Evolutionary conservation across 2,113 vertebrate genomes (phyloP), one percentile per base, ranked within the genome.

Genomic region (Rynchops niger): DNA sequence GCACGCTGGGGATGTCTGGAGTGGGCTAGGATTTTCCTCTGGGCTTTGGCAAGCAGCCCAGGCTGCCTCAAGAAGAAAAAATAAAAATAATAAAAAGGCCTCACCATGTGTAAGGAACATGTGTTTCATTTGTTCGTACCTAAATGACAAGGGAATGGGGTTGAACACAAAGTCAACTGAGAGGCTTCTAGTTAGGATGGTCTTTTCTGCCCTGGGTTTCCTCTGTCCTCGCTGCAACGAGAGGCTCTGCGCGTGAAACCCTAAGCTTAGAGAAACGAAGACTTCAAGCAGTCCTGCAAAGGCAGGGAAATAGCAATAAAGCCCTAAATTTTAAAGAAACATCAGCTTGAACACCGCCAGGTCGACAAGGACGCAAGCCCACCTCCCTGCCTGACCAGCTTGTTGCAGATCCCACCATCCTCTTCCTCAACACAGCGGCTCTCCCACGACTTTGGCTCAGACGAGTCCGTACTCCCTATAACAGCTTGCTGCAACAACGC

Each of bases 41-140:
- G 96, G 91, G 93, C 66, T 86, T 84, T 97, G 97, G 97, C 97
- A 95, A 86, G 52, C 45, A 84, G 96, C 97, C 97, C 93, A 84
- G 93, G 32, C 87, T 71, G 56, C 83, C 84, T 90, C 67, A 20
- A 52, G 59, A 53, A 73, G n/a, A n/a, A 59, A 63, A 56, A 6
- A 66, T 18, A 17, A 38, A 36, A 61, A 25, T 11, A 40, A 20
- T 11, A 43, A 59, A 77, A 65, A 93, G 62, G 62, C 36, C 85
- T 86, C 72, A 43, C 19, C 63, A 23, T 63, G 93, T 59, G 90
- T 65, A 92, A 84, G 62, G 82, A 97, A 93, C 87, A 80, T 63
- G 90, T 72, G 90, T 94, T 97, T 76, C 93, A 85, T 95, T 86
- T 94, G 93, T 83, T 97, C 8, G 0, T 94, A 72, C 55, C 82